Conservation (phyloP, 2,888 invertebrate genomes). For the Trachelus stipa region DNA sequence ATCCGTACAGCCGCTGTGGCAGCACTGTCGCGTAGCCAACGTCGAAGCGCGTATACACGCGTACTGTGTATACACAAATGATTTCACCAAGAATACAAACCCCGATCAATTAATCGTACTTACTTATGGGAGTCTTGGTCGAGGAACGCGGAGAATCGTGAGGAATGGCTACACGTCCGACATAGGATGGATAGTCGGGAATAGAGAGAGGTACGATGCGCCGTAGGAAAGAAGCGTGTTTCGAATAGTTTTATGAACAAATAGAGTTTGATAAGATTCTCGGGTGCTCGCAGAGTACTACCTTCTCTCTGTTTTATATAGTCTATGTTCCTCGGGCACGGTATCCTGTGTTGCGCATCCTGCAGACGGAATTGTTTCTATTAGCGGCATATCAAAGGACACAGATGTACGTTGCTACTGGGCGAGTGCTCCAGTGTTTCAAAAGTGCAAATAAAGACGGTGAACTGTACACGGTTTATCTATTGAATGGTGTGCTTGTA, state of each 20-base stretch:
- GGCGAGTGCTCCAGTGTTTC: conserved; percentile 4
- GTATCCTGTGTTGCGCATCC: conserved; percentile 13
- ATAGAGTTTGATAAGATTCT: background rate
- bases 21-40: background rate
- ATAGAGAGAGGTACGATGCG: background rate
- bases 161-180: background rate
- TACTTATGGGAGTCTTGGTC: background rate
- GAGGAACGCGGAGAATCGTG: background rate
- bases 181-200: background rate
- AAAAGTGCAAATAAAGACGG: conserved; percentile 22
- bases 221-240: background rate
- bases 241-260: background rate
- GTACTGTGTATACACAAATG: background rate
- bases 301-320: background rate
- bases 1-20: background rate
- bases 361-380: conserved; percentile 47
- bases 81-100: background rate
- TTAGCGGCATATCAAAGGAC: conserved; percentile 56
- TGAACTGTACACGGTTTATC: background rate
- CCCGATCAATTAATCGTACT: background rate
- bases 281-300: background rate
- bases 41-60: background rate
- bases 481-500: background rate
- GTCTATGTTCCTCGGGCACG: background rate
- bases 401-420: conserved; percentile 29